Conservation (phyloP, 92 coral and sea anemone genomes). For the Ricordea florida region DNA sequence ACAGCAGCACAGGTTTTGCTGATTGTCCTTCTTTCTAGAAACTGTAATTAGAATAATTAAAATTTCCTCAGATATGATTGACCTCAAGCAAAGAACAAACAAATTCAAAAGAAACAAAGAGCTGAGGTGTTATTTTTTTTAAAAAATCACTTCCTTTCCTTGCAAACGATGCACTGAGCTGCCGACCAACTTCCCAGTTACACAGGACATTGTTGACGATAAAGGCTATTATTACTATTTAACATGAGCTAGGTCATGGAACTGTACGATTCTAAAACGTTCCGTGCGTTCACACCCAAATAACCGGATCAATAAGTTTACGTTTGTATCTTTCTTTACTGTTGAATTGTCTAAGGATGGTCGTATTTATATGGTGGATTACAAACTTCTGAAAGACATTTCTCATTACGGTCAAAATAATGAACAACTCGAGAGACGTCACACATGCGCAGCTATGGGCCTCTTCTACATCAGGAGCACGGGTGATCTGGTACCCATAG, state of each 20-base stretch:
- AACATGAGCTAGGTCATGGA: too few relatives aligned
- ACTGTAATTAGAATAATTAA: background rate
- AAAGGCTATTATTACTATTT: too few relatives aligned
- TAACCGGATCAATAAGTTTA: too few relatives aligned
- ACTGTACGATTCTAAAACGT: too few relatives aligned
- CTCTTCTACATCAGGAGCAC: conserved; percentile 73
- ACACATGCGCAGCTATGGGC: conserved; percentile 64
- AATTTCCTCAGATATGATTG: too few relatives aligned
- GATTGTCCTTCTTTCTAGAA: background rate
- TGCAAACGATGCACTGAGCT: background rate
- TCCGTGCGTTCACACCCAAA: too few relatives aligned
- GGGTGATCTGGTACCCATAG: conserved; percentile 83
- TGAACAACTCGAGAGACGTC: conserved; percentile 46
- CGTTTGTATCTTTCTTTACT: too few relatives aligned
- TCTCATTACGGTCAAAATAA: conserved; percentile 57
- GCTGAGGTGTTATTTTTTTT: too few relatives aligned
- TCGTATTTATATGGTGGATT: conserved; percentile 63
- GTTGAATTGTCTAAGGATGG: conserved; percentile 66
- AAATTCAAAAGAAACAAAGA: too few relatives aligned
- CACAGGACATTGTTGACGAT: conserved; percentile 59
- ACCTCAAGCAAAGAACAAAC: too few relatives aligned
- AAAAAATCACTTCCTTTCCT: background rate
- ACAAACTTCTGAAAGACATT: conserved; percentile 53
- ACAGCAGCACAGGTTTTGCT: conserved; percentile 59
- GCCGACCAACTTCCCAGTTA: conserved; percentile 74